phyloP scores from a whole-genome alignment of 2,888 invertebrate genomes.

The Platycheirus rosarum region DNA sequence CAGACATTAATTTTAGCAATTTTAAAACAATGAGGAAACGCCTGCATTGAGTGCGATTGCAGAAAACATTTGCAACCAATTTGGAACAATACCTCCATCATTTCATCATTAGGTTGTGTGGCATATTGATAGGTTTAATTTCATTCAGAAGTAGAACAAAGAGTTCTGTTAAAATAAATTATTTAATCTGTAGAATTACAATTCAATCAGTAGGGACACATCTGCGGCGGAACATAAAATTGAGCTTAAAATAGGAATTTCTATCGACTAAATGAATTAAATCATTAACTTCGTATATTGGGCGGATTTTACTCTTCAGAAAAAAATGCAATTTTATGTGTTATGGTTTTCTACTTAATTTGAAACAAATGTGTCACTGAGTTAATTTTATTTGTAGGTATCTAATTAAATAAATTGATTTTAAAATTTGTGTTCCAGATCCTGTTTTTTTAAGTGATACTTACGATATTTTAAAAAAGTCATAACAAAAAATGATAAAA shows the following conservation, averaged over 20 bases:
- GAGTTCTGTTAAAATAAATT: slow-evolving; percentile 13
- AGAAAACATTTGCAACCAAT: not conserved
- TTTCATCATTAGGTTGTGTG: not conserved
- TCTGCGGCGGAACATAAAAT: slow-evolving; percentile 30
- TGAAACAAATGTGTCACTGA: too few relatives aligned
- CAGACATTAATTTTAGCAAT: too few relatives aligned
- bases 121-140: slow-evolving; percentile 7
- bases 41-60: not conserved
- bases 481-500: too few relatives aligned
- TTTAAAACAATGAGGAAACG: not conserved
- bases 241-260: slow-evolving; percentile 18
- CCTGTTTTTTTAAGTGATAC: too few relatives aligned
- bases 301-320: not conserved
- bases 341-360: too few relatives aligned
- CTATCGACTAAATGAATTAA: slow-evolving; percentile 15
- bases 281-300: not conserved
- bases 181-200: not conserved
- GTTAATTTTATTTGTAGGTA: too few relatives aligned
- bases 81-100: not conserved
- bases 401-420: too few relatives aligned
- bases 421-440: too few relatives aligned
- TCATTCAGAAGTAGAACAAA: slow-evolving; percentile 26
- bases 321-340: not conserved
- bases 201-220: slow-evolving; percentile 34
- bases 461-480: too few relatives aligned